Evolutionary conservation across 2,113 vertebrate genomes (phyloP).

Genomic region (Hystrix cristata): DNA sequence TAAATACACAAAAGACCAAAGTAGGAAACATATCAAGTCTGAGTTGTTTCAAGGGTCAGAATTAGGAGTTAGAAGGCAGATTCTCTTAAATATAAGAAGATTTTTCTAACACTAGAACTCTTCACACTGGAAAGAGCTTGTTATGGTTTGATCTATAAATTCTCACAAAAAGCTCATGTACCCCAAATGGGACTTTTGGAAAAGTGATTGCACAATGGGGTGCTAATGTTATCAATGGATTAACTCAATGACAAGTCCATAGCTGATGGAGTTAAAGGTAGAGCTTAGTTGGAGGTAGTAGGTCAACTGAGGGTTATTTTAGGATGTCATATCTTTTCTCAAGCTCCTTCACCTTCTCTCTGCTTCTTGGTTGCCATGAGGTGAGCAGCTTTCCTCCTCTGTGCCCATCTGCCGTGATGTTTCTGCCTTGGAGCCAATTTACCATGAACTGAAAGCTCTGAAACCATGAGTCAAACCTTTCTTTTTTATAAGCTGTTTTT

Average conservation of each 20-base stretch:
- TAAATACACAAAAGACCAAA: background rate
- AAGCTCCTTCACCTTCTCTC: background rate
- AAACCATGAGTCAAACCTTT: background rate
- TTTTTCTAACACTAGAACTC: background rate
- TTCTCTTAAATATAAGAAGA: background rate
- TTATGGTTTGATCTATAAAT: background rate
- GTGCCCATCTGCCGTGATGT: background rate
- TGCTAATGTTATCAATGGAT: background rate
- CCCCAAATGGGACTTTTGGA: background rate
- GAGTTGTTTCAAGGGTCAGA: background rate
- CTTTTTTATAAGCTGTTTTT: background rate
- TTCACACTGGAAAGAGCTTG: background rate
- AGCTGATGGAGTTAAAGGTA: background rate
- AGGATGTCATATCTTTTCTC: background rate
- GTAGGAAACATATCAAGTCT: background rate
- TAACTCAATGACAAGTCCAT: background rate
- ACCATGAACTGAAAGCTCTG: background rate
- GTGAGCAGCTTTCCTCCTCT: background rate
- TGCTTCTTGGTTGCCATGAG: background rate
- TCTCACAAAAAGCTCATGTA: background rate
- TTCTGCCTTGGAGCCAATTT: background rate
- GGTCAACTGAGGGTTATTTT: background rate
- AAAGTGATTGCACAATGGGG: background rate
- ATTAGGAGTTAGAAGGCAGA: background rate
- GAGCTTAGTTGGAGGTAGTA: background rate